A percentile compares a stretch with the other conserved stretches of the same genome.
Evolutionary conservation across 2,888 invertebrate genomes (phyloP).

Genomic region (Muscina levida): DNA sequence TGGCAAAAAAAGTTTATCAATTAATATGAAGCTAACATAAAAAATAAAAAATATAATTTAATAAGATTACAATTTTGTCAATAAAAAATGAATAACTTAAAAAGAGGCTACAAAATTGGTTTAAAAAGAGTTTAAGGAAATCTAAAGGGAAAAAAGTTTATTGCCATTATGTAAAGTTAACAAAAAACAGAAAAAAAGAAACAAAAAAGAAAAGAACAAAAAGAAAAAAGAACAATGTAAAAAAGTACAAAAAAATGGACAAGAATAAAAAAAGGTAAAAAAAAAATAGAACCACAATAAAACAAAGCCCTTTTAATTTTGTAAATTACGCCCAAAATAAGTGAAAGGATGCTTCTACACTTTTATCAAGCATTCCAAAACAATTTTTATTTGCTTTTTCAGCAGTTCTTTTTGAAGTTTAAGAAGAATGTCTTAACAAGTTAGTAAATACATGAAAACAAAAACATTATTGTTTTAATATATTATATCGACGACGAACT

Average conservation of each 20-base stretch:
- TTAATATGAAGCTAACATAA: neutral
- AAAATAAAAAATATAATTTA: slow-evolving; percentile 2
- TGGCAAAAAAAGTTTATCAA: neutral
- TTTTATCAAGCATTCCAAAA: slow-evolving; percentile 29
- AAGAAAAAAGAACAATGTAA: slow-evolving; percentile 16
- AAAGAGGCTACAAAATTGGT: slow-evolving; percentile 12
- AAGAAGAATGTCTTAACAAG: no score
- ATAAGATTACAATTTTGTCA: neutral
- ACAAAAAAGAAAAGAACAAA: slow-evolving; percentile 26
- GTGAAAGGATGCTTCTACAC: neutral
- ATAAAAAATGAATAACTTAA: neutral
- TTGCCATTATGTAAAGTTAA: slow-evolving; percentile 29
- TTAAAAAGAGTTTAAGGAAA: slow-evolving; percentile 17
- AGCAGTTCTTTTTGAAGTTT: slow-evolving; percentile 26
- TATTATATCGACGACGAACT: neutral
- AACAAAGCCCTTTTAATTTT: slow-evolving; percentile 43
- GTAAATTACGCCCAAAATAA: slow-evolving; percentile 2
- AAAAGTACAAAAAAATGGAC: neutral
- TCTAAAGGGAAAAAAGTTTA: slow-evolving; percentile 41
- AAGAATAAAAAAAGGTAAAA: neutral
- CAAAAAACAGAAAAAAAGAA: slow-evolving; percentile 25
- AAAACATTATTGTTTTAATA: slow-evolving; percentile 48
- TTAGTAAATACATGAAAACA: slow-evolving; percentile 7
- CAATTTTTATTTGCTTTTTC: slow-evolving; percentile 56
- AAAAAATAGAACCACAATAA: slow-evolving; percentile 52